Base-by-base conservation (phyloP, 2,888 invertebrate species). In the Vanessa cardui region DNA sequence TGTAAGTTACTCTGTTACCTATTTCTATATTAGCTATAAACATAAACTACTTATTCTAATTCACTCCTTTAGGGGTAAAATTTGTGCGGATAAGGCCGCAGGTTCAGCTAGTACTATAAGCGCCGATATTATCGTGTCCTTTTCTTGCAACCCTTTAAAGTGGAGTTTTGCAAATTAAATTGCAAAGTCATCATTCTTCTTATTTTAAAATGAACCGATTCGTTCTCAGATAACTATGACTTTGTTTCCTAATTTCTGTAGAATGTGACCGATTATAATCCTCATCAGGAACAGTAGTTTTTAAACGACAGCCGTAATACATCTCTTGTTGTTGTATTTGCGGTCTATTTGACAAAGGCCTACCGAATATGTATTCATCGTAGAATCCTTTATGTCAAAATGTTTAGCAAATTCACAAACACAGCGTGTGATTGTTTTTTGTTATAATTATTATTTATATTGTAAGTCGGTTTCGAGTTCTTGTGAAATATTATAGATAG, bases 361-460 rank as follows among this genome's bases (percentile, higher is more conserved):
- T 81, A 78, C 80, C 83, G 78, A 83, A 80, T 77, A 81, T 75
- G 75, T 72, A 71, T 76, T 75, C 76, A 76, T 52, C 26, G 58
- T 75, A 73, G 68, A 73, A 76, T 62, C 75, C 74, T 79, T 84
- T 83, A 80, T 81, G 81, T 82, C 80, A 83, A 80, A 85, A 83
- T 84, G 81, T 87, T 86, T 83, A 80, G 67, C 76, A 73, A 80
- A 80, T 86, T 83, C 80, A 80, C 79, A 70, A 71, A 72, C 85
- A 60, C 87, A 86, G 88, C 83, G 76, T 80, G 88, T 69, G 69
- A 73, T 74, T 73, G 75, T 71, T 68, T 72, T n/a, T 70, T 65
- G 62, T 60, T n/a, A n/a, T 59, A 26, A 39, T 33, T 56, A 58
- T 46, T 50, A 50, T 62, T 58, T 62, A 50, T 26, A 50, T 44